Evolutionary conservation across 1,140 invertebrate species (phyloP).

Genomic region (Bombus picipes): DNA sequence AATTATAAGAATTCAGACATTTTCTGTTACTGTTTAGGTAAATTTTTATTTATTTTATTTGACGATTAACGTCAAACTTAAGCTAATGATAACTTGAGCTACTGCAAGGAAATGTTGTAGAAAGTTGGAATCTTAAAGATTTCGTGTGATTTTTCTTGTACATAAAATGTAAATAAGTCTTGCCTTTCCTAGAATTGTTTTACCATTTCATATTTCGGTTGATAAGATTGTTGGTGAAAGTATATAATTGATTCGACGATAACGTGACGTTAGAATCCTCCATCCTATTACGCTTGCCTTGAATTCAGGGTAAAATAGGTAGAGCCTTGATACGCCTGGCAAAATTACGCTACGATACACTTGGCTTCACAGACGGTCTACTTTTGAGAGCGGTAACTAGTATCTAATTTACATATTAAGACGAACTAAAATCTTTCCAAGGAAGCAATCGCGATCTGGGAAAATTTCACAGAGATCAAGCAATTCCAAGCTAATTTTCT

Average conservation of each 20-base stretch:
- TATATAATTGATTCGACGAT: slow-evolving; percentile 2
- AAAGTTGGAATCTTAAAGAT: background rate
- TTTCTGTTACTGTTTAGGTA: background rate
- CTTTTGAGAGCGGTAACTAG: slow-evolving; percentile 39
- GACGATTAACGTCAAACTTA: too few relatives aligned
- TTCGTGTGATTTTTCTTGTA: background rate
- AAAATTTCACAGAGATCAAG: slow-evolving; percentile 31
- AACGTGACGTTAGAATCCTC: slow-evolving; percentile 2
- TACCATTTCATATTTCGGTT: background rate
- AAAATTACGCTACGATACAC: slow-evolving; percentile 66
- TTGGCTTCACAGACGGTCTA: slow-evolving; percentile 63
- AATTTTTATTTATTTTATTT: background rate
- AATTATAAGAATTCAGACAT: too few relatives aligned
- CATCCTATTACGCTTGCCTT: slow-evolving; percentile 13
- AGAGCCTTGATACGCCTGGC: slow-evolving; percentile 16
- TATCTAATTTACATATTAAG: slow-evolving; percentile 59
- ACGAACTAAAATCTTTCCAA: slow-evolving; percentile 1
- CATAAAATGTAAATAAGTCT: background rate
- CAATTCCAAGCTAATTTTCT: background rate
- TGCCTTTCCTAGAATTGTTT: background rate
- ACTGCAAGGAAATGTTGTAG: background rate
- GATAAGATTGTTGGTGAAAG: slow-evolving; percentile 23
- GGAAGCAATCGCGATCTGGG: background rate
- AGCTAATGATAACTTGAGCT: background rate
- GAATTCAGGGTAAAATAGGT: slow-evolving; percentile 11